Evolutionary conservation across 2,888 invertebrate species (phyloP).

Genomic region (Oscheius sp.): DNA sequence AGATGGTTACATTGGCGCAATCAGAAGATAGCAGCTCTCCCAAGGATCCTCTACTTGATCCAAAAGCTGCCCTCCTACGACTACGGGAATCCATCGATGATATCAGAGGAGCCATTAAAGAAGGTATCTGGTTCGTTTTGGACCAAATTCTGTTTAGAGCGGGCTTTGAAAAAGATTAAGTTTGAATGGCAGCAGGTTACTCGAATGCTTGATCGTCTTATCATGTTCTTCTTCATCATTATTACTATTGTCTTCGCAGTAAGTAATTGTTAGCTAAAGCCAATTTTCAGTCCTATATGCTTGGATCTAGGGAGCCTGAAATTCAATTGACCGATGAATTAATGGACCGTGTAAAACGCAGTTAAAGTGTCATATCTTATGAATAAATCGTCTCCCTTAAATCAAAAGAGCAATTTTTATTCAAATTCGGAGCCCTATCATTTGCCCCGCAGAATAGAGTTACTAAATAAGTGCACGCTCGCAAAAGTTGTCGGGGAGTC

Average conservation of each 20-base stretch:
- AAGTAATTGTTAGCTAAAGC: background rate
- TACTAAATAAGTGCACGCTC: no score
- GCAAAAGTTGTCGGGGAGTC: background rate
- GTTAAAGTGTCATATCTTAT: slow-evolving; percentile 23
- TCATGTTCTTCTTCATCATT: slow-evolving; percentile 63
- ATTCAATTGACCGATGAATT: slow-evolving; percentile 56
- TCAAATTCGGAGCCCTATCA: no score
- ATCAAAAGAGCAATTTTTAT: no score
- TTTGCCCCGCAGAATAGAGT: no score
- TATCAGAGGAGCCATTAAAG: slow-evolving; percentile 10
- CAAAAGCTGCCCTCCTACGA: slow-evolving; percentile 3
- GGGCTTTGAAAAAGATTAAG: slow-evolving; percentile 58
- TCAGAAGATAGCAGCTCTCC: background rate
- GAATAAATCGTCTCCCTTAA: background rate
- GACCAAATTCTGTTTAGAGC: slow-evolving; percentile 44
- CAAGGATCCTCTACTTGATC: background rate
- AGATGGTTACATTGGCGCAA: background rate
- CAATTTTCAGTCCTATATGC: slow-evolving; percentile 45
- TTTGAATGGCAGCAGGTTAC: slow-evolving; percentile 68
- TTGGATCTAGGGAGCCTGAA: slow-evolving; percentile 55
- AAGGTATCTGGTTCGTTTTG: background rate
- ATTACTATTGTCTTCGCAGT: slow-evolving; percentile 60
- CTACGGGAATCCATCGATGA: slow-evolving; percentile 10
- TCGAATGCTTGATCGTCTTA: slow-evolving; percentile 62
- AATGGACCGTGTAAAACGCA: slow-evolving; percentile 57